Evolutionary conservation across 1,140 invertebrate species (phyloP).

Genomic region (Drosophila bocki): DNA sequence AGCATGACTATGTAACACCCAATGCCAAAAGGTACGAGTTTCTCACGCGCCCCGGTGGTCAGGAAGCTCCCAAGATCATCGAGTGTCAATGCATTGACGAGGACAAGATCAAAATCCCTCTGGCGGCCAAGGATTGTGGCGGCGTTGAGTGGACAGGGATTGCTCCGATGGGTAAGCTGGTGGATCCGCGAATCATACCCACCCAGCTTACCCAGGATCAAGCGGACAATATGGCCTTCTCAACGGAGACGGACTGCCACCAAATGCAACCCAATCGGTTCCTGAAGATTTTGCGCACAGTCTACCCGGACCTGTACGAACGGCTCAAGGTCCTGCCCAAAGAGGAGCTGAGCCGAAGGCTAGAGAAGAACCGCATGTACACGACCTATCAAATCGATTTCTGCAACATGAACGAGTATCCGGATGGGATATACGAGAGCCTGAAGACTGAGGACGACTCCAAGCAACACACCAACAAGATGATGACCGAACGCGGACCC

Average conservation of each 20-base stretch:
- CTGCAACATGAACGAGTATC: slow-evolving; percentile 85
- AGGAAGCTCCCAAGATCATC: slow-evolving; percentile 32
- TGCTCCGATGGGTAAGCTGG: slow-evolving; percentile 77
- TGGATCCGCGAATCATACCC: slow-evolving; percentile 80
- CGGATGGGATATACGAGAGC: slow-evolving; percentile 79
- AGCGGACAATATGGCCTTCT: slow-evolving; percentile 64
- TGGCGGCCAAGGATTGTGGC: slow-evolving; percentile 58
- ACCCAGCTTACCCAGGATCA: slow-evolving; percentile 62
- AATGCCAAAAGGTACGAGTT: slow-evolving; percentile 76
- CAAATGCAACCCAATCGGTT: slow-evolving; percentile 80
- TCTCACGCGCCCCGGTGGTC: slow-evolving; percentile 38
- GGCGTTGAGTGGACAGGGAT: slow-evolving; percentile 81
- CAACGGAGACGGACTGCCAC: slow-evolving; percentile 67
- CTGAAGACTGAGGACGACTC: slow-evolving; percentile 73
- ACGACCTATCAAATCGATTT: slow-evolving; percentile 87
- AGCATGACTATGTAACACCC: slow-evolving; percentile 76
- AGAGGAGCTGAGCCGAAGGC: slow-evolving; percentile 85
- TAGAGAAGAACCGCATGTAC: slow-evolving; percentile 86
- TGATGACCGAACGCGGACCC: slow-evolving; percentile 52
- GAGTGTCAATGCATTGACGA: slow-evolving; percentile 74
- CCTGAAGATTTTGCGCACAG: slow-evolving; percentile 74
- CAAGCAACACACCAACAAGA: slow-evolving; percentile 62
- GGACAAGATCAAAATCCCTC: slow-evolving; percentile 58
- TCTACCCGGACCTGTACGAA: slow-evolving; percentile 86
- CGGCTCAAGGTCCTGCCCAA: slow-evolving; percentile 85